These are phyloP conservation scores for Chirona hameri DNA, from an alignment of 2,888 invertebrate genomes.

Conservation along the genomic window DNA sequence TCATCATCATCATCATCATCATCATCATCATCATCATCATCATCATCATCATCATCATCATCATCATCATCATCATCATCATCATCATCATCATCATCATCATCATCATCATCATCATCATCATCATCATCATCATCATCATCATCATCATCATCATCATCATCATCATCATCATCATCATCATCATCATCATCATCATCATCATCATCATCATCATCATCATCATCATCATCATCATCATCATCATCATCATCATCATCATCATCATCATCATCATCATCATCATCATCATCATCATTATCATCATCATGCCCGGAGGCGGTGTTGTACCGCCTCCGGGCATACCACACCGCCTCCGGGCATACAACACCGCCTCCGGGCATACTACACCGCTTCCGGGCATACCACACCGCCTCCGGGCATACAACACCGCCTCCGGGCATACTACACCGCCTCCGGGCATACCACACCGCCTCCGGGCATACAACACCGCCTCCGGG, in stretches of 20 bases:
- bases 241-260: background rate
- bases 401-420: too few species aligned
- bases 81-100: conserved; percentile 22
- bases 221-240: background rate
- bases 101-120: conserved; percentile 22
- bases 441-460: too few species aligned
- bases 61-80: conserved; percentile 22
- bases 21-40: conserved; percentile 22
- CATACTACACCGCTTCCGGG: too few species aligned
- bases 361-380: too few species aligned
- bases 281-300: background rate
- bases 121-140: background rate
- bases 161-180: background rate
- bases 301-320: too few species aligned
- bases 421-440: too few species aligned
- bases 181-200: background rate
- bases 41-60: conserved; percentile 10
- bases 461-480: too few species aligned
- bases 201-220: background rate
- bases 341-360: too few species aligned
- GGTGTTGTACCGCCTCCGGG: too few species aligned
- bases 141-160: background rate
- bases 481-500: too few species aligned
- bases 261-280: background rate
- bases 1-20: too few species aligned